Conservation (phyloP, 2,888 invertebrate species). For the Magallana nippona region DNA sequence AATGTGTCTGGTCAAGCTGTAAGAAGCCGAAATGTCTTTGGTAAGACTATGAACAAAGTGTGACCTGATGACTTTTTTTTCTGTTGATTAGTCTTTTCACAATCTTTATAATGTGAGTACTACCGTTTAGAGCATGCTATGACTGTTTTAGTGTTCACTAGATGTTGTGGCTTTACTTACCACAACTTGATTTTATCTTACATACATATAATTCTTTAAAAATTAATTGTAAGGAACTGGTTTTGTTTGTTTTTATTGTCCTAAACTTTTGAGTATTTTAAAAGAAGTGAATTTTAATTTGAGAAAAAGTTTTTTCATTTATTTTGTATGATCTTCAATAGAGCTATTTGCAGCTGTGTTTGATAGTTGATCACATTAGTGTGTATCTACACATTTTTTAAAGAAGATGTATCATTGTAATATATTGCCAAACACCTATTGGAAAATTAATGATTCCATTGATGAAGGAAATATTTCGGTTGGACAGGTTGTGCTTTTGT, state of each 20-base stretch:
- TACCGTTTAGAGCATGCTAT: slow-evolving; percentile 51
- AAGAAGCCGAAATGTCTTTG: no score
- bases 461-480: not conserved
- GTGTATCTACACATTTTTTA: not conserved
- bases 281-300: no score
- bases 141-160: not conserved
- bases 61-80: slow-evolving; percentile 28
- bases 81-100: slow-evolving; percentile 52
- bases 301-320: not conserved
- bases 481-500: not conserved
- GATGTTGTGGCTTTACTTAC: slow-evolving; percentile 15
- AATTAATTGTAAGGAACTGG: not conserved
- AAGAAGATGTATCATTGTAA: not conserved
- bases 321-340: not conserved
- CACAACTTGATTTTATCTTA: slow-evolving; percentile 10
- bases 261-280: not conserved
- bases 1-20: no score
- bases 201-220: no score
- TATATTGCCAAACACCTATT: not conserved
- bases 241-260: not conserved
- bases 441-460: slow-evolving; percentile 4
- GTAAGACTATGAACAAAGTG: no score
- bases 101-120: slow-evolving; percentile 56
- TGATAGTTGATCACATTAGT: not conserved
- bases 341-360: not conserved